Evolutionary conservation across 1,140 invertebrate genomes (phyloP), one percentile per base, ranked within the genome.

Genomic region (Caenorhabditis elegans): DNA sequence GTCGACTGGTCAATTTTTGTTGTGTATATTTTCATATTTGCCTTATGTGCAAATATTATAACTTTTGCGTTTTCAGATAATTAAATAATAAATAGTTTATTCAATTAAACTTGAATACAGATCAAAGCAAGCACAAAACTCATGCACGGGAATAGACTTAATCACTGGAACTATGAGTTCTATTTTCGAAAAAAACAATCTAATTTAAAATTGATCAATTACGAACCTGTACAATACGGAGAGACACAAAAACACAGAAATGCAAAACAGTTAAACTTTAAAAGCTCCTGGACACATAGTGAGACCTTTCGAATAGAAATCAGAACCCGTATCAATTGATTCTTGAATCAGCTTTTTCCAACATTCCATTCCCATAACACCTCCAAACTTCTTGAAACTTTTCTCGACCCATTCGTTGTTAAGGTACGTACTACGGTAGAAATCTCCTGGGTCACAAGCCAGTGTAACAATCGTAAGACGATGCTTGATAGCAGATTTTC

Each of bases 381-480:
- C 82, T 48, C 86, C 86, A 13, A 78, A 75, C 10, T 47, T 34
- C 17, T 80, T 76, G 78, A 87, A 88, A 17, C 65, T 70, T 34
- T 83, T 70, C 28, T 80, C 85, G 3, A 87, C 60, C 87, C 87
- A 88, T 15, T 43, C 78, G 19, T 79, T 43, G 34, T 88, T 88
- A 70, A 85, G 84, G 24, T 87, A 87, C 0, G 86, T 85, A 31
- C 70, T 80, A 19, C 82, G 75, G 79, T 87, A 87, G 43, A 86
- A 82, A 15, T 47, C 47, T 43, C 83, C 86, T 6, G 83, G 83
- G 46, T 87, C 86, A 19, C 85, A 65, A 0, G 84, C 49, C 22
- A 87, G 60, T 6, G 85, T 80, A 17, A 84, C 86, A 43, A 87
- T 75, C 5, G 39, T 53, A 10, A 86, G 31, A 60, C 80, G 76